These are phyloP conservation scores for Aphyosemion australe DNA, from an alignment of 2,113 vertebrate species.

Conservation along the genomic window DNA sequence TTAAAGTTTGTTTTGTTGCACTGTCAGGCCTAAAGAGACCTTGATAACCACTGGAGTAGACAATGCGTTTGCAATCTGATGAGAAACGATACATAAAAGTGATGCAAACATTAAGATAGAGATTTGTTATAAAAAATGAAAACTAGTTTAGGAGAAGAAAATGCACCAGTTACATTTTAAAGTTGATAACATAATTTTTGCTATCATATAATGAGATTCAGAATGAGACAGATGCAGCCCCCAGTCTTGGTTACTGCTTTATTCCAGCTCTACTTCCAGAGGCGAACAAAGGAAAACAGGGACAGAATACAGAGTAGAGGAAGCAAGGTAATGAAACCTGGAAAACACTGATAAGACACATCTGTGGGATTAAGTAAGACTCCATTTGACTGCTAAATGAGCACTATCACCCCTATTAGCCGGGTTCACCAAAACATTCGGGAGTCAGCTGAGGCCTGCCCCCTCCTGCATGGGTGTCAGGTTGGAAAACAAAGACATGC, in stretches of 20 bases:
- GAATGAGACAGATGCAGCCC: constrained; percentile 3
- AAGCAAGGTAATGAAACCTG: constrained; percentile 54
- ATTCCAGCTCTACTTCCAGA: constrained; percentile 21
- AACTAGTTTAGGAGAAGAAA: too few species aligned
- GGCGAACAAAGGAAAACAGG: background rate
- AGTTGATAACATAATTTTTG: too few species aligned
- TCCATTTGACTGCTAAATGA: constrained; percentile 52
- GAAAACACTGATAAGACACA: constrained; percentile 57
- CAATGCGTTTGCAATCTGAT: too few species aligned
- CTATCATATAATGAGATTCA: background rate
- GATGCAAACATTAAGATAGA: too few species aligned
- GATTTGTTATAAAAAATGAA: too few species aligned
- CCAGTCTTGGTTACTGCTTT: constrained; percentile 1
- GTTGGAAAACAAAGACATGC: constrained; percentile 36
- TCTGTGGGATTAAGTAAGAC: constrained; percentile 55
- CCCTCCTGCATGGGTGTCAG: constrained; percentile 17
- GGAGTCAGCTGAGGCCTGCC: constrained; percentile 7
- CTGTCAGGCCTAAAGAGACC: too few species aligned
- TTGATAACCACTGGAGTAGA: too few species aligned
- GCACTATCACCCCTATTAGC: constrained; percentile 56
- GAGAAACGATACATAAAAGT: too few species aligned
- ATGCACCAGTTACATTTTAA: too few species aligned
- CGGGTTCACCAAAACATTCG: constrained; percentile 45
- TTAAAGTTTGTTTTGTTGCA: too few species aligned
- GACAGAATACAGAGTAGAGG: constrained; percentile 18